Evolutionary conservation across 2,797 vertebrate genomes (phyloP), one percentile per base, ranked within the genome.

Genomic region (Acanthornis magna): DNA sequence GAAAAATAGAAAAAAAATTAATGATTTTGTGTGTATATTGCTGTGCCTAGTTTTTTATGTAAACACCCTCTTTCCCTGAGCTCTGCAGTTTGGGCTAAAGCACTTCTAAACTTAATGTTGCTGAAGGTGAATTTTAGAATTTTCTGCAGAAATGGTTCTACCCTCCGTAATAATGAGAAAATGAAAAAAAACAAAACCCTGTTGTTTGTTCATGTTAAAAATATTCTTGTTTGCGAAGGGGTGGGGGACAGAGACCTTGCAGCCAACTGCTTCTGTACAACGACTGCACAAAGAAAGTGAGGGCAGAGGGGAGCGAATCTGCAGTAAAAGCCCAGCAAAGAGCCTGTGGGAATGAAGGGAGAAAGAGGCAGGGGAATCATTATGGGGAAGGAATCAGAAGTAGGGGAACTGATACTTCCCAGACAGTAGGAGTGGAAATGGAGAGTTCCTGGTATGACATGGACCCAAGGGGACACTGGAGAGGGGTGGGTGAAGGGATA

Each of bases 101-200:
- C 29, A 16, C 45, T 71, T 85, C 8, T 58, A 60, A 89, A 73
- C 16, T 57, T 40, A 45, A 40, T 21, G 38, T 66, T 25, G 19
- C n/a, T 51, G 58, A 73, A 81, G 16, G 14, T 75, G 12, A 78
- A 58, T 68, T 86, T 72, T 65, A 22, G 34, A 71, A 43, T 84
- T 88, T 85, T 74, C 27, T 71, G 12, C 7, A 20, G 16, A 87
- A 94, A 45, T 63, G 3, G 5, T 74, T 80, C 48, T 89, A 14
- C 20, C 14, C 25, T 63, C 23, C 71, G 18, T 65, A 13, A 74
- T 48, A 65, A 45, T 29, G 36, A 43, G 16, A 60, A 80, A 58
- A 54, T 34, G 23, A 22, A 61, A 70, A 85, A 26, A 0, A 9
- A 16, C 36, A 26, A 0, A 43, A 30, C 21, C 30, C 2, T 34